Conservation (phyloP, 2,888 invertebrate species). For the Catocala fraxini region DNA sequence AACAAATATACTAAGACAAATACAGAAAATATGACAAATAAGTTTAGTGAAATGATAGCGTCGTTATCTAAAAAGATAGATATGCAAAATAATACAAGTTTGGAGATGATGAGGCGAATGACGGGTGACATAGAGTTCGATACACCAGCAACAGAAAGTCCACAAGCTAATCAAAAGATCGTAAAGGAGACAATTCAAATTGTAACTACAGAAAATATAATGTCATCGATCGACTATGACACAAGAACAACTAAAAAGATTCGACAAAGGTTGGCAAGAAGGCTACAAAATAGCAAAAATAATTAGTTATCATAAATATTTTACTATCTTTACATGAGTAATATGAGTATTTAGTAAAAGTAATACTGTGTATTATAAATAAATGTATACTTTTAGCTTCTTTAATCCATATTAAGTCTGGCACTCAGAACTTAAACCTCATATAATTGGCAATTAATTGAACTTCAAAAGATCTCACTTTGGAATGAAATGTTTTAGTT, state of each 20-base stretch:
- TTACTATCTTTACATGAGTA: not conserved
- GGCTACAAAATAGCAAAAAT: conserved; percentile 53
- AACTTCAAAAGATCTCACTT: conserved; percentile 3
- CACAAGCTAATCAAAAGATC: no score
- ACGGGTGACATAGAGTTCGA: conserved; percentile 42
- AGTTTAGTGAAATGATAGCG: conserved; percentile 61
- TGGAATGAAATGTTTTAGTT: no score
- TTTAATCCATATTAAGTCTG: no score
- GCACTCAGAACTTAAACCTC: no score
- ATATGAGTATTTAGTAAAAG: no score
- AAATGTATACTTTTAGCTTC: no score
- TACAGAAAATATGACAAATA: conserved; percentile 38
- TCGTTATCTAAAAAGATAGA: conserved; percentile 68
- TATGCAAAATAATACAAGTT: conserved; percentile 67
- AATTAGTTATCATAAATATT: conserved; percentile 28
- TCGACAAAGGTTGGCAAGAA: conserved; percentile 54
- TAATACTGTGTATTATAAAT: no score
- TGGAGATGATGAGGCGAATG: conserved; percentile 61
- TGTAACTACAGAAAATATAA: conserved; percentile 15
- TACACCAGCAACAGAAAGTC: not conserved
- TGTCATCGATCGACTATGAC: conserved; percentile 14
- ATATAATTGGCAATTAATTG: conserved; percentile 19
- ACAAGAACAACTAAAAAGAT: conserved; percentile 52
- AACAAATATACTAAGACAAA: conserved; percentile 52
- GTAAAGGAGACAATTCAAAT: conserved; percentile 7